A percentile compares a stretch with the other conserved stretches of the same genome.
These are phyloP conservation scores for Saimiri boliviensis DNA, from an alignment of 2,113 vertebrate genomes.

Conservation along the genomic window DNA sequence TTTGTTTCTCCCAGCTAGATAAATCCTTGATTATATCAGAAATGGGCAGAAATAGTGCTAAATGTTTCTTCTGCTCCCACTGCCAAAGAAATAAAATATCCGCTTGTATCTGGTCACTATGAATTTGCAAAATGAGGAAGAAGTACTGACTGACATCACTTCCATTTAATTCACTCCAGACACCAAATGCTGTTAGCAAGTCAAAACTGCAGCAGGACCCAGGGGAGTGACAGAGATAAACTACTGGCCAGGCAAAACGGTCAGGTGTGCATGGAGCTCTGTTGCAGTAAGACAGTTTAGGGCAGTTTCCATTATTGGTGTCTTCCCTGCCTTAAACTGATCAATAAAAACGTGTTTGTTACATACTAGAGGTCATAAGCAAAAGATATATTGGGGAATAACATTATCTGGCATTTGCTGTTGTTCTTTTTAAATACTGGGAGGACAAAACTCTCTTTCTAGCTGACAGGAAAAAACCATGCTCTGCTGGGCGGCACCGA, in stretches of 20 bases:
- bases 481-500: background rate
- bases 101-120: background rate
- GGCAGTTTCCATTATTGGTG: background rate
- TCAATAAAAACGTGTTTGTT: background rate
- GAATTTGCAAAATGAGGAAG: background rate
- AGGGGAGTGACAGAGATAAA: background rate
- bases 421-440: conserved; percentile 1
- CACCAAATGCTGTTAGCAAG: background rate
- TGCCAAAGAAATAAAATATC: conserved; percentile 17
- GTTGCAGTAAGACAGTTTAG: background rate
- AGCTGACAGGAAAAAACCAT: background rate
- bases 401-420: background rate
- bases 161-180: background rate
- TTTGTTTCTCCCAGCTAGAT: background rate
- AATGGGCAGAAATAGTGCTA: background rate
- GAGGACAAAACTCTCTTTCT: background rate
- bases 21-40: background rate
- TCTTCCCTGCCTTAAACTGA: background rate
- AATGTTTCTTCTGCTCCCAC: background rate
- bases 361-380: background rate
- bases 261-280: background rate
- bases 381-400: background rate
- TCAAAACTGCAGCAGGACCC: background rate
- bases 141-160: background rate
- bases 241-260: background rate